phyloP scores from a whole-genome alignment of 2,113 vertebrate species.

The Plectropomus leopardus region DNA sequence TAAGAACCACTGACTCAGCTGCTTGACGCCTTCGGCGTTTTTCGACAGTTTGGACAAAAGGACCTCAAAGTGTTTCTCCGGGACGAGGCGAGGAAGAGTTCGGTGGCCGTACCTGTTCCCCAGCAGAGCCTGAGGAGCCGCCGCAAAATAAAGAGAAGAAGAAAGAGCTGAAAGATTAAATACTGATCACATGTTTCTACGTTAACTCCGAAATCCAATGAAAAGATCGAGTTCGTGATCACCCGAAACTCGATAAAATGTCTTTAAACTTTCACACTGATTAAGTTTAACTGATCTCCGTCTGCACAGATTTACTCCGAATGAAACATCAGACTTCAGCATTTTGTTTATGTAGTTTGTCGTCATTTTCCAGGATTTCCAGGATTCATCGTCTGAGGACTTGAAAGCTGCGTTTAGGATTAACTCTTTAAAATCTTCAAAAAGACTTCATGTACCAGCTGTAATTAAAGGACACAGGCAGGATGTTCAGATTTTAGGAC shows the following conservation, averaged over 20 bases:
- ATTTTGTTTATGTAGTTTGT: too few relatives aligned
- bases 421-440: too few relatives aligned
- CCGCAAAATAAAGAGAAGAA: slow-evolving; percentile 5
- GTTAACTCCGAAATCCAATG: neutral
- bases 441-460: neutral
- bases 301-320: too few relatives aligned
- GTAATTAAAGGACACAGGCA: neutral
- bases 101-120: slow-evolving; percentile 87
- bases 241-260: too few relatives aligned
- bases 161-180: neutral
- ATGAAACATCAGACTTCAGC: too few relatives aligned
- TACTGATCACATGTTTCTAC: neutral
- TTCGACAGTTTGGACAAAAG: slow-evolving; percentile 79
- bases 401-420: neutral
- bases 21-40: slow-evolving; percentile 72
- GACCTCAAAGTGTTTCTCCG: slow-evolving; percentile 83
- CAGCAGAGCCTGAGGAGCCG: slow-evolving; percentile 84
- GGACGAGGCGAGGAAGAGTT: slow-evolving; percentile 76
- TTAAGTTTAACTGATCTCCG: neutral
- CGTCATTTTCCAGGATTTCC: neutral
- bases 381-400: too few relatives aligned
- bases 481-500: too few relatives aligned
- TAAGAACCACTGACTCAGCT: slow-evolving; percentile 82
- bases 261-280: too few relatives aligned
- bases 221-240: neutral